Percentiles rank a stretch among this genome's conserved stretches.
These are phyloP conservation scores for Helicoverpa armigera DNA, from an alignment of 1,140 invertebrate species.

Conservation along the genomic window DNA sequence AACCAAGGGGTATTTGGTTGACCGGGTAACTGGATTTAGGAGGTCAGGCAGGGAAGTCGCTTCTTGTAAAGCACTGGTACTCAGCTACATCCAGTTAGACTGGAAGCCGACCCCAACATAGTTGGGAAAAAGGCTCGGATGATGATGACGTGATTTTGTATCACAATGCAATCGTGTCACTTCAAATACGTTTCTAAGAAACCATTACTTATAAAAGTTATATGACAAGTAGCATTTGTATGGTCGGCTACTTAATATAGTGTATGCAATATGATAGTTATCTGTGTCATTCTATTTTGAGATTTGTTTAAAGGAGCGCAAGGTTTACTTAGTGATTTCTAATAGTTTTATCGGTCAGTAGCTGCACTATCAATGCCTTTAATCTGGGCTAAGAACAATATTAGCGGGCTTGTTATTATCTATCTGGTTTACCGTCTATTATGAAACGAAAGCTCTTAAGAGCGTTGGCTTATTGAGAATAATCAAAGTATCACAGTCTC, in stretches of 20 bases:
- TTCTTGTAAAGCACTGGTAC: too few relatives aligned
- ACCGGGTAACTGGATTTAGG: too few relatives aligned
- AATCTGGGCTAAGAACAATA: conserved; percentile 11
- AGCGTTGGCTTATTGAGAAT: neutral
- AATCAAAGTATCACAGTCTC: too few relatives aligned
- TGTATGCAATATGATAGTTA: neutral
- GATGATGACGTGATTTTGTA: neutral
- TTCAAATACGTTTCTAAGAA: neutral
- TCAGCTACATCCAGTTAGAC: too few relatives aligned
- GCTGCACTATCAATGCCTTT: neutral
- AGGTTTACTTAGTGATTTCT: neutral
- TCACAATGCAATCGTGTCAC: neutral
- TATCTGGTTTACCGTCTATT: neutral
- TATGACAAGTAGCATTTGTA: neutral
- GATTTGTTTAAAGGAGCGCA: neutral
- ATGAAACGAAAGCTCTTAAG: neutral
- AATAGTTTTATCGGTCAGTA: conserved; percentile 19
- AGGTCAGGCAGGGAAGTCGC: too few relatives aligned
- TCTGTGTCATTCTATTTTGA: neutral
- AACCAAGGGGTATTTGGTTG: too few relatives aligned
- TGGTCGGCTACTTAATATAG: too few relatives aligned
- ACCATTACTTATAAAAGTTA: neutral
- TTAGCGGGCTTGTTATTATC: conserved; percentile 2
- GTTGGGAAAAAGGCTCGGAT: too few relatives aligned
- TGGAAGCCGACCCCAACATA: too few relatives aligned